A percentile compares a stretch with the other conserved stretches of the same genome.
Conservation (phyloP, 2,888 invertebrate genomes). For the Eupeodes latifasciatus region DNA sequence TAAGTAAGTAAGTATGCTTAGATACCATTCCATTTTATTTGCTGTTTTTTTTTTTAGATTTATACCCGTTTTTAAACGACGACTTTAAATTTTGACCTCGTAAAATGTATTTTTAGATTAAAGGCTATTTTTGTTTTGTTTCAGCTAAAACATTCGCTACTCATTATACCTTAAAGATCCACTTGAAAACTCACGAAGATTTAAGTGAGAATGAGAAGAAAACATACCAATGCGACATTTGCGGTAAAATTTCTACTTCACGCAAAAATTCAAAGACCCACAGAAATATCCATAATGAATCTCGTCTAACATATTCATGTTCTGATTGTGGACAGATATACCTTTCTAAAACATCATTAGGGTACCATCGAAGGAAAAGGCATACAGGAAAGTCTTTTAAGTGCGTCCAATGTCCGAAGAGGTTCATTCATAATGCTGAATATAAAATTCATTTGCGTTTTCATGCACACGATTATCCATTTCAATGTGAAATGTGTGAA, state of each 20-base stretch:
- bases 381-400: conserved; percentile 11
- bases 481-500: conserved; percentile 46
- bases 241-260: neutral
- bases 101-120: neutral
- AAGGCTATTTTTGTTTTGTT: conserved; percentile 13
- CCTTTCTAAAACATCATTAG: neutral
- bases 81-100: too few relatives aligned
- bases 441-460: conserved; percentile 55
- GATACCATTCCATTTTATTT: too few relatives aligned
- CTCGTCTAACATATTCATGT: neutral
- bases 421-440: conserved; percentile 40
- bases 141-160: conserved; percentile 25
- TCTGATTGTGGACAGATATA: conserved; percentile 5
- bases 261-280: neutral
- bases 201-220: neutral
- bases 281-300: neutral
- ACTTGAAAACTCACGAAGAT: conserved; percentile 16
- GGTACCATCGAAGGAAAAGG: neutral
- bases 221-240: neutral
- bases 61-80: too few relatives aligned
- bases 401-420: conserved; percentile 35
- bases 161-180: neutral
- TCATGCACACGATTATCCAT: conserved; percentile 48
- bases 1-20: too few relatives aligned
- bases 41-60: too few relatives aligned